Percentiles rank a stretch among this genome's conserved stretches.
phyloP scores from a whole-genome alignment of 2,113 vertebrate genomes.

The Trinectes maculatus region DNA sequence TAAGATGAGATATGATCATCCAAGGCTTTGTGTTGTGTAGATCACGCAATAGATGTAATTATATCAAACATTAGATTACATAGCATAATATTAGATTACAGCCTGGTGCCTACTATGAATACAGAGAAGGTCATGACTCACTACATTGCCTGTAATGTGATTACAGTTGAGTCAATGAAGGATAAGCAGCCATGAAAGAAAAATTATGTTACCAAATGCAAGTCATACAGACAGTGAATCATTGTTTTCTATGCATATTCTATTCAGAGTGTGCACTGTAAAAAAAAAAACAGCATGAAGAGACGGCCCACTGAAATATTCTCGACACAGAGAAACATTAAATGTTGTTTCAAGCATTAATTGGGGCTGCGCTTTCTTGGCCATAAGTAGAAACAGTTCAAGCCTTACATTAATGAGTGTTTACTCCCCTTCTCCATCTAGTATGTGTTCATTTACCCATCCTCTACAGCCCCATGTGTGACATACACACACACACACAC shows the following conservation, averaged over 20 bases:
- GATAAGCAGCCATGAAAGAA: slow-evolving; percentile 66
- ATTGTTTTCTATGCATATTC: slow-evolving; percentile 45
- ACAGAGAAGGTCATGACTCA: slow-evolving; percentile 76
- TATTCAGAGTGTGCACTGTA: slow-evolving; percentile 50
- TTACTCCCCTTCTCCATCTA: slow-evolving; percentile 18
- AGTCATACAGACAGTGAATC: slow-evolving; percentile 48
- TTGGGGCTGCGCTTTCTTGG: slow-evolving; percentile 45
- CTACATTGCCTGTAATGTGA: slow-evolving; percentile 67
- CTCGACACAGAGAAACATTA: slow-evolving; percentile 41
- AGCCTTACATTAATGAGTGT: slow-evolving; percentile 58
- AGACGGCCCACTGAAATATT: slow-evolving; percentile 63
- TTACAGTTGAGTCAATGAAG: slow-evolving; percentile 72
- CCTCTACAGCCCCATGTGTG: background rate
- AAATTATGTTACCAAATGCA: slow-evolving; percentile 60
- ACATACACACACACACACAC: too few species aligned
- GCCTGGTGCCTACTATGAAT: slow-evolving; percentile 60
- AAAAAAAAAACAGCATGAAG: slow-evolving; percentile 61
- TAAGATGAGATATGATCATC: slow-evolving; percentile 53
- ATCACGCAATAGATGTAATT: slow-evolving; percentile 59
- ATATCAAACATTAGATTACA: slow-evolving; percentile 71
- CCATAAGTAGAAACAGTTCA: slow-evolving; percentile 63
- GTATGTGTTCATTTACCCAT: slow-evolving; percentile 50
- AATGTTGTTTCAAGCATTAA: slow-evolving; percentile 53
- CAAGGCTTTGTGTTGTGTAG: slow-evolving; percentile 44
- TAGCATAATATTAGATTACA: slow-evolving; percentile 65